Conservation (phyloP, 2,113 vertebrate genomes). For the Sarotherodon lohbergeri region DNA sequence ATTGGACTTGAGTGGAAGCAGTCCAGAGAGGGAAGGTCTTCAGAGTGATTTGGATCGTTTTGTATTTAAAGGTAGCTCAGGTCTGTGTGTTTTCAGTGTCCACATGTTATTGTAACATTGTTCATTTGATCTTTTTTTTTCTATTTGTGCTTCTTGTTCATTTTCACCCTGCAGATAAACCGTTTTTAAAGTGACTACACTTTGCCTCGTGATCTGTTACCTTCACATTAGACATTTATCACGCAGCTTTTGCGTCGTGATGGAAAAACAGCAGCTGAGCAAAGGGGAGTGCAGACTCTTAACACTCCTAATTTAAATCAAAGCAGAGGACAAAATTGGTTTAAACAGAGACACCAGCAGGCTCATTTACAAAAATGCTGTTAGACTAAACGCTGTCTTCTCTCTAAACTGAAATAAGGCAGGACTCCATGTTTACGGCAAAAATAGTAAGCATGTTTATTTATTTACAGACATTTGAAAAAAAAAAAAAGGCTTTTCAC, state of each 20-base stretch:
- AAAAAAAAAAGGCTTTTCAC: neutral
- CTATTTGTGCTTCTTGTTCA: neutral
- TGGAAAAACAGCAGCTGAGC: neutral
- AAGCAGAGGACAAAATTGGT: neutral
- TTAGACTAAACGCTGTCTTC: neutral
- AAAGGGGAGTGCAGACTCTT: neutral
- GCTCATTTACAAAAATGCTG: neutral
- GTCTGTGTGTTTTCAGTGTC: neutral
- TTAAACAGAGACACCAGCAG: neutral
- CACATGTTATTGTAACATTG: neutral
- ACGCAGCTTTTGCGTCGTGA: accelerated
- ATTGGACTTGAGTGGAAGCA: neutral
- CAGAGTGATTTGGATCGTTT: neutral
- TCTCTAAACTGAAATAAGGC: neutral
- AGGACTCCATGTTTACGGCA: neutral
- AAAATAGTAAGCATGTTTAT: neutral
- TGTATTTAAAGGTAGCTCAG: neutral
- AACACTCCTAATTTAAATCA: neutral
- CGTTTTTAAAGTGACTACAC: neutral
- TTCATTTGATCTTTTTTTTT: neutral
- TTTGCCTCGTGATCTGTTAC: neutral
- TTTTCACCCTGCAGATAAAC: neutral
- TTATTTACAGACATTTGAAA: neutral
- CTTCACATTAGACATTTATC: neutral
- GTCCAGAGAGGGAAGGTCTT: neutral